These are phyloP conservation scores for Loris lydekkerianus DNA, from an alignment of 2,797 vertebrate genomes.

Conservation along the genomic window DNA sequence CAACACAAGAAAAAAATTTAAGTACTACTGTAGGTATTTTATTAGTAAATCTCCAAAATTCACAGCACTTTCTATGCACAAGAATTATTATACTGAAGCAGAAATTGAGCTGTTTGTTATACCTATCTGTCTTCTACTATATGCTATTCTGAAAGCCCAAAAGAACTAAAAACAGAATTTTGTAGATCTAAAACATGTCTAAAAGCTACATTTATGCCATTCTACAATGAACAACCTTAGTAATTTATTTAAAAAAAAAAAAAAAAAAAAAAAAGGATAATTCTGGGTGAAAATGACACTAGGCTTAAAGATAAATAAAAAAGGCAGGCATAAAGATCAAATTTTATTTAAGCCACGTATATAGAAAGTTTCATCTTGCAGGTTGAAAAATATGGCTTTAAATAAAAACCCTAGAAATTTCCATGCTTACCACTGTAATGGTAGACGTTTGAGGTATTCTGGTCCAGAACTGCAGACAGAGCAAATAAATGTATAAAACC, in stretches of 20 bases:
- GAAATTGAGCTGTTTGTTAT: background rate
- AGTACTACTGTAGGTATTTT: constrained; percentile 54
- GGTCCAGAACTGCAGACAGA: constrained; percentile 99
- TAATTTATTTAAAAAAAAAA: background rate
- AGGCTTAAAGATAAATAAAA: constrained; percentile 47
- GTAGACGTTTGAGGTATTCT: constrained; percentile 98
- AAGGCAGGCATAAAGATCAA: constrained; percentile 34
- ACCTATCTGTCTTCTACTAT: background rate
- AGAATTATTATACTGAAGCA: constrained; percentile 59
- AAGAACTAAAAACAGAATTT: constrained; percentile 20
- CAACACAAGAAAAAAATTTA: constrained; percentile 57
- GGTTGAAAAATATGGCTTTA: background rate
- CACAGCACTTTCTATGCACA: constrained; percentile 3
- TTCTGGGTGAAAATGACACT: background rate
- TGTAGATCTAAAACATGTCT: constrained; percentile 22
- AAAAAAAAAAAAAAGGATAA: constrained; percentile 17
- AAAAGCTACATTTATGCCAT: constrained; percentile 30
- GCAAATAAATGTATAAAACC: constrained; percentile 99
- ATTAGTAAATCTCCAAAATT: constrained; percentile 55
- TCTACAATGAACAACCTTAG: background rate
- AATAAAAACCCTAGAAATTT: constrained; percentile 27
- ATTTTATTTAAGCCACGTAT: background rate
- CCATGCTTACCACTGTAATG: constrained; percentile 95
- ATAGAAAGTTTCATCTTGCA: background rate
- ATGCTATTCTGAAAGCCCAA: constrained; percentile 51